phyloP scores from a whole-genome alignment of 2,888 invertebrate genomes.

The Diarsia brunnea region DNA sequence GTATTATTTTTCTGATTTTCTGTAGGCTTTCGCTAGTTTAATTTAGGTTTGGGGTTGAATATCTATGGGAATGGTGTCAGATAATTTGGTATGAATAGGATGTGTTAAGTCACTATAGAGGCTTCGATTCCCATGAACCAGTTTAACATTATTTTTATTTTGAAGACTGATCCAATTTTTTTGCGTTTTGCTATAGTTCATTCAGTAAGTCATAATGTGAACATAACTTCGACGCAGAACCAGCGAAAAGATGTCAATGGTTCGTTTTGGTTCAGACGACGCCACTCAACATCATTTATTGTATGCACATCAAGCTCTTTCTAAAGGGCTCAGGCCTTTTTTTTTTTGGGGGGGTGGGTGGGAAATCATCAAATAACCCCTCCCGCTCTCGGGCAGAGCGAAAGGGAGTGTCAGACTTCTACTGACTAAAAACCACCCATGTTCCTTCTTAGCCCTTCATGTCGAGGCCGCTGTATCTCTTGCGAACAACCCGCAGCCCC shows the following conservation, averaged over 20 bases:
- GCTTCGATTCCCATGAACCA: background rate
- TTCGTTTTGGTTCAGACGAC: background rate
- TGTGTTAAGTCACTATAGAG: too few relatives aligned
- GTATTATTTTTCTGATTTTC: background rate
- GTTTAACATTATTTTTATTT: background rate
- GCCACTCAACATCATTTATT: background rate
- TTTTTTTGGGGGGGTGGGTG: too few relatives aligned
- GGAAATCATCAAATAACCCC: too few relatives aligned
- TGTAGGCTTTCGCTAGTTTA: conserved; percentile 6
- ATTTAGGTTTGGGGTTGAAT: conserved; percentile 8
- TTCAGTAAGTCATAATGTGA: background rate
- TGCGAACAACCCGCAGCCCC: too few relatives aligned
- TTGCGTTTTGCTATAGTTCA: background rate
- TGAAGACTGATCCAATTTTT: background rate
- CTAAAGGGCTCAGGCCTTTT: background rate
- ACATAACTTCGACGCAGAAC: background rate
- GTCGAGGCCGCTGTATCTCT: too few relatives aligned
- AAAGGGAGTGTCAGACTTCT: too few relatives aligned
- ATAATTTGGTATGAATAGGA: too few relatives aligned
- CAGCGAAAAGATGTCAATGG: background rate
- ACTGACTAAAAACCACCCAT: too few relatives aligned
- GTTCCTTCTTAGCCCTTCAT: too few relatives aligned
- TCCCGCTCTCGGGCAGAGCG: too few relatives aligned
- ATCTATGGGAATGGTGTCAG: background rate
- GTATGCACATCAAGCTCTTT: background rate